phyloP scores from a whole-genome alignment of 2,797 vertebrate species.

The Agapornis canus region DNA sequence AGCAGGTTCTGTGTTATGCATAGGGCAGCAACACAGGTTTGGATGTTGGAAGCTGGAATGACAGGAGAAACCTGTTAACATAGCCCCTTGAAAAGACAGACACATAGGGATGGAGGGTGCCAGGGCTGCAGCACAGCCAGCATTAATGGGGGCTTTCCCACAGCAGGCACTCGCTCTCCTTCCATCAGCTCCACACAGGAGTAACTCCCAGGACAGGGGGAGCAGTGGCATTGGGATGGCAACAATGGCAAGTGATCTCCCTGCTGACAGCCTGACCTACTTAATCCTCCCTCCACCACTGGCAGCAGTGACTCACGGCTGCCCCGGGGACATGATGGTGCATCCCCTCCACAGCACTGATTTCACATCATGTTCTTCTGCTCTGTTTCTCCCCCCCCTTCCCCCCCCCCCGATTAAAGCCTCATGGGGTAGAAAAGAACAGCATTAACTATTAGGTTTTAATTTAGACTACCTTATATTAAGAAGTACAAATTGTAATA shows the following conservation, averaged over 20 bases:
- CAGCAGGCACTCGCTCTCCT: fast-evolving
- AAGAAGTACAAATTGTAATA: fast-evolving
- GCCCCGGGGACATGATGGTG: background rate
- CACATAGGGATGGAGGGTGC: background rate
- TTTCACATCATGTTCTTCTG: background rate
- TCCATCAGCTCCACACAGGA: background rate
- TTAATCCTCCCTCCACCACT: background rate
- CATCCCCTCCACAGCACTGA: background rate
- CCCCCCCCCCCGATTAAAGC: background rate
- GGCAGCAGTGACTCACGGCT: background rate
- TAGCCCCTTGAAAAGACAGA: background rate
- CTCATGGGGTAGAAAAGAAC: background rate
- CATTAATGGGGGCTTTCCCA: fast-evolving
- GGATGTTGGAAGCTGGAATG: background rate
- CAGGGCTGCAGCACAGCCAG: background rate
- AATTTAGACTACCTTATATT: background rate
- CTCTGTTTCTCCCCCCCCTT: background rate
- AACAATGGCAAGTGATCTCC: background rate
- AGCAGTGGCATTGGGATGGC: background rate
- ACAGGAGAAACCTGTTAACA: background rate
- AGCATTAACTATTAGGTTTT: background rate
- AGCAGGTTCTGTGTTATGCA: background rate
- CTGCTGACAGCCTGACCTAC: background rate
- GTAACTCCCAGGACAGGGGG: background rate
- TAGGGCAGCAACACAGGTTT: background rate